Percentiles rank a stretch among this genome's conserved stretches.
phyloP scores from a whole-genome alignment of 2,797 vertebrate species.

The Hippoglossus hippoglossus region DNA sequence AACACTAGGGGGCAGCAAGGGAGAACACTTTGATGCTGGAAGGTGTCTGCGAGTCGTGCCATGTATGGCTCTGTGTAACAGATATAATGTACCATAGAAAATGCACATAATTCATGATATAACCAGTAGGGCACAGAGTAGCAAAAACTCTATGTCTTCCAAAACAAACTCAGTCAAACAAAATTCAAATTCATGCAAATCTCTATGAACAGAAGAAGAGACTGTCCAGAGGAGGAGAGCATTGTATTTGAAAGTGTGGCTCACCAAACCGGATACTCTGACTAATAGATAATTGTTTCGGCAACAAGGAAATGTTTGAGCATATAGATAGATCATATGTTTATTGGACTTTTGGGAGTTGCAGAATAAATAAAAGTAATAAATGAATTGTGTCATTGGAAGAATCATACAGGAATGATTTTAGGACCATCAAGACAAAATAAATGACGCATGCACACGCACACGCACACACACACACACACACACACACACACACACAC shows the following conservation, averaged over 20 bases:
- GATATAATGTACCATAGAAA: background rate
- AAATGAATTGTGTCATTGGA: too few relatives aligned
- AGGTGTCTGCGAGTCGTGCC: background rate
- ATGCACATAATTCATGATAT: too few relatives aligned
- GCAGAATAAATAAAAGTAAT: background rate
- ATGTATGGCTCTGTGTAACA: background rate
- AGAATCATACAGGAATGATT: too few relatives aligned
- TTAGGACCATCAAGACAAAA: too few relatives aligned
- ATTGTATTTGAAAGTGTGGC: background rate
- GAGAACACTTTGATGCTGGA: background rate
- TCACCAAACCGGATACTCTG: background rate
- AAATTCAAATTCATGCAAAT: too few relatives aligned
- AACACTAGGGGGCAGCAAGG: slow-evolving; percentile 41
- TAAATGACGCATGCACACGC: too few relatives aligned
- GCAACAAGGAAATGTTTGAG: background rate
- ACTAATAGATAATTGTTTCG: background rate
- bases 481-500: too few relatives aligned
- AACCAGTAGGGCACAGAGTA: background rate
- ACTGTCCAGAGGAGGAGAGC: background rate
- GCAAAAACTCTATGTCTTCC: too few relatives aligned
- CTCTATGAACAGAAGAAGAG: background rate
- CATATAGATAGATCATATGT: background rate
- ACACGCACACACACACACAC: background rate
- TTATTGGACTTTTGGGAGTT: background rate
- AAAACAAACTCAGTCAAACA: too few relatives aligned